A percentile compares a stretch with the other conserved stretches of the same genome.
These are phyloP conservation scores for Podarcis cretensis DNA, from an alignment of 2,113 vertebrate genomes.

Conservation along the genomic window DNA sequence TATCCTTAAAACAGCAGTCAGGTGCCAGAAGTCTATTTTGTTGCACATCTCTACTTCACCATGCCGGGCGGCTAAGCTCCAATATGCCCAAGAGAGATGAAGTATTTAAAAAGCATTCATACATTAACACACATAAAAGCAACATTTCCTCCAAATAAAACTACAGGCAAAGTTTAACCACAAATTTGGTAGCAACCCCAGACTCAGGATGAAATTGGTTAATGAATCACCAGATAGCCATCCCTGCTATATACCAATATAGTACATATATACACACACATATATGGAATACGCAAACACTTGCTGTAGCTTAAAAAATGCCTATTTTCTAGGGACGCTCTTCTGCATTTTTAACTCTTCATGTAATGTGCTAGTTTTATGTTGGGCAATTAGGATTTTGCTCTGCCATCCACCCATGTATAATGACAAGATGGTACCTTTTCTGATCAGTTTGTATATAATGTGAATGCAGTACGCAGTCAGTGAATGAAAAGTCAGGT, in stretches of 20 bases:
- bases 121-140: neutral
- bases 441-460: conserved; percentile 66
- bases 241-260: conserved; percentile 19
- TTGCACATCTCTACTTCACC: neutral
- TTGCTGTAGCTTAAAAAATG: conserved; percentile 75
- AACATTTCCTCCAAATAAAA: neutral
- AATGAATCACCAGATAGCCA: conserved; percentile 5
- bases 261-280: conserved; percentile 44
- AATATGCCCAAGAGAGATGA: neutral
- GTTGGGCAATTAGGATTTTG: conserved; percentile 74
- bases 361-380: conserved; percentile 70
- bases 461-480: conserved; percentile 56
- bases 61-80: neutral
- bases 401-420: conserved; percentile 62
- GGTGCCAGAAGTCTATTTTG: neutral
- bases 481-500: conserved; percentile 60
- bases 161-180: neutral
- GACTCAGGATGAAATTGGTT: neutral
- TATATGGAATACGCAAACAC: conserved; percentile 61
- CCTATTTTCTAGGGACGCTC: conserved; percentile 72
- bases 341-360: conserved; percentile 64
- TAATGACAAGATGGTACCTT: conserved; percentile 64
- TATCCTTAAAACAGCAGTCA: neutral
- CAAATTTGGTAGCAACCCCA: neutral
- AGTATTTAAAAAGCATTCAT: neutral